A percentile compares a stretch with the other conserved stretches of the same genome.
phyloP scores from a whole-genome alignment of 2,113 vertebrate species.

The Xiphophorus couchianus region DNA sequence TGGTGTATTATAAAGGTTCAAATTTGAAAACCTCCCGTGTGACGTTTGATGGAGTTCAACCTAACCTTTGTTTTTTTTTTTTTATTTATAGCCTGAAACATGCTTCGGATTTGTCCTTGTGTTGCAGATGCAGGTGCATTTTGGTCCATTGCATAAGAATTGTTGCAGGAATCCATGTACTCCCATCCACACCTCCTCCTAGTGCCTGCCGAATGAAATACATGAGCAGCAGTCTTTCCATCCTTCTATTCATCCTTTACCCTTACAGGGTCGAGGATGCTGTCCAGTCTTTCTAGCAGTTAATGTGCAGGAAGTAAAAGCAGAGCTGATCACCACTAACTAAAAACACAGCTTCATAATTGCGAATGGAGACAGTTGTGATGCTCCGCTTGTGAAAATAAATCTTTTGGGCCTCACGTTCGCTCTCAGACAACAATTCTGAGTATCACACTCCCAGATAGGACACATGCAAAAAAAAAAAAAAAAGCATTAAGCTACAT shows the following conservation, averaged over 20 bases:
- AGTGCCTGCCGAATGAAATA: conserved; percentile 57
- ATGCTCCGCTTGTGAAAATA: no score
- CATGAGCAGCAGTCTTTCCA: conserved; percentile 17
- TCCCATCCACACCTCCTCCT: conserved; percentile 73
- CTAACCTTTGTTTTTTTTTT: background rate
- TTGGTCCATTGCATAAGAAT: conserved; percentile 7
- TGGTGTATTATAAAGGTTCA: background rate
- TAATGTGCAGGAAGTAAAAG: background rate
- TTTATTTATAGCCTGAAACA: background rate
- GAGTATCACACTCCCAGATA: no score
- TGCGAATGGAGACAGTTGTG: no score
- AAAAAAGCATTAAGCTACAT: no score
- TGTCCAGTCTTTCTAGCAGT: background rate
- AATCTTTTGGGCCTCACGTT: no score
- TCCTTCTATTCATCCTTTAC: background rate
- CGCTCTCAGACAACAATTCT: no score
- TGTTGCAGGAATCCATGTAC: conserved; percentile 2
- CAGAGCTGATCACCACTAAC: background rate
- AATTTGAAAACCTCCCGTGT: background rate
- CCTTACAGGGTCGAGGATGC: no score
- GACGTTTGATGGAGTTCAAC: background rate
- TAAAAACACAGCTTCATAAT: background rate
- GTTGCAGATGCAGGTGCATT: background rate
- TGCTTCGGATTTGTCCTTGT: background rate
- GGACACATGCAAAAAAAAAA: no score